Evolutionary conservation across 2,113 vertebrate species (phyloP), one percentile per base, ranked within the genome.

Genomic region (Pterocles orientalis): DNA sequence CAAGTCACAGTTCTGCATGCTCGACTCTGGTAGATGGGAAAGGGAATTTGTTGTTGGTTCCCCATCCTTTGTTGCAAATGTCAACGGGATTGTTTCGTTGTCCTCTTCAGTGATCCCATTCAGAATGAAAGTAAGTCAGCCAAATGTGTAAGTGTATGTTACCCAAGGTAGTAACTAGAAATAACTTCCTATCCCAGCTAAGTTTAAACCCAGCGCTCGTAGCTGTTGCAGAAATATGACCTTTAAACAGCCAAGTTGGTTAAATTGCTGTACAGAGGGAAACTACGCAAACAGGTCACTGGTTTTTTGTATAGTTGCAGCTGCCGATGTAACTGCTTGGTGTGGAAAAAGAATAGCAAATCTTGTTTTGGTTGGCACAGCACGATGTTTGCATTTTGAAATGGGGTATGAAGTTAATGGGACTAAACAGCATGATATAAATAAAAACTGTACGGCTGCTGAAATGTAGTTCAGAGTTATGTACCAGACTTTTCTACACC

Each of bases 231-330:
- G 91, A 84, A 94, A 71, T 61, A 62, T 65, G 95, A 97, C 86
- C 88, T 94, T 95, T 95, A 94, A 76, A 82, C 80, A 65, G 68
- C 53, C 69, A 48, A 93, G 65, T 58, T 79, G 68, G 65, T 84
- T 91, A 89, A 89, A 92, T 92, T 91, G 77, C 91, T 91, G 83
- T 86, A 41, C 86, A 95, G 86, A 92, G 83, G 94, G 73, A 47
- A 94, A 72, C 81, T 71, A 7, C 91, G 92, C 93, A 94, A 96
- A 94, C 83, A 95, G 88, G 73, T 94, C 95, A 82, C 53, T 84
- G 86, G 33, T 69, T 96, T 96, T 88, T 96, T 7, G 6, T 84
- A 39, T 56, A 89, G 66, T 64, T 96, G 84, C 73, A 82, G 94
- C 88, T 88, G 94, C 64, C 88, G 80, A 39, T 96, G 76, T 82